phyloP scores from a whole-genome alignment of 2,797 vertebrate species.

The Sebastiscus albofasciatus region DNA sequence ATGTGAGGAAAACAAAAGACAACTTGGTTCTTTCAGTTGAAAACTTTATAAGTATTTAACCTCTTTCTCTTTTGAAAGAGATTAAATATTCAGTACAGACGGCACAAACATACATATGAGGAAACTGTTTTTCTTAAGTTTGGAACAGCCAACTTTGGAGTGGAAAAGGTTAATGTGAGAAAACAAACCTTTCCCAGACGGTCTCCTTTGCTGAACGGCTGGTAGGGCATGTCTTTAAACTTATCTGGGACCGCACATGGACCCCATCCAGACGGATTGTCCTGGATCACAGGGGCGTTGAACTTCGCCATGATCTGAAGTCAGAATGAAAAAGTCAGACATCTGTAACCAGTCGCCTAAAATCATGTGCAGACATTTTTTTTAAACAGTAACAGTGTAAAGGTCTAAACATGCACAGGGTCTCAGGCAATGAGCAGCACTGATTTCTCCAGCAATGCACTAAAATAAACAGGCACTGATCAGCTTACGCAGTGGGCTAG shows the following conservation, averaged over 20 bases:
- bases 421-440: constrained; percentile 75
- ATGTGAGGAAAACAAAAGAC: neutral
- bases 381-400: neutral
- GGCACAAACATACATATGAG: accelerated
- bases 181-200: constrained; percentile 92
- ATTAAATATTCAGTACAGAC: no score
- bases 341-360: neutral
- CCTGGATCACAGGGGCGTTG: constrained; percentile 96
- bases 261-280: constrained; percentile 97
- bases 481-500: constrained; percentile 80
- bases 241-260: constrained; percentile 97
- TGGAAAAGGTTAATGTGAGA: neutral
- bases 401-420: constrained; percentile 14
- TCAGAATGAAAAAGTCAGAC: neutral
- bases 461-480: constrained; percentile 49
- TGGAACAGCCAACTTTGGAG: no score
- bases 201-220: constrained; percentile 99
- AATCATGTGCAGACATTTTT: neutral
- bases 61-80: no score
- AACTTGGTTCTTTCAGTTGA: accelerated
- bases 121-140: no score
- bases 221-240: constrained; percentile 99
- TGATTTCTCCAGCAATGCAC: constrained; percentile 66
- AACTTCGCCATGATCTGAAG: constrained; percentile 92
- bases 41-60: no score